These are phyloP conservation scores for Porites evermanni DNA, from an alignment of 92 coral and sea anemone genomes.

Conservation along the genomic window DNA sequence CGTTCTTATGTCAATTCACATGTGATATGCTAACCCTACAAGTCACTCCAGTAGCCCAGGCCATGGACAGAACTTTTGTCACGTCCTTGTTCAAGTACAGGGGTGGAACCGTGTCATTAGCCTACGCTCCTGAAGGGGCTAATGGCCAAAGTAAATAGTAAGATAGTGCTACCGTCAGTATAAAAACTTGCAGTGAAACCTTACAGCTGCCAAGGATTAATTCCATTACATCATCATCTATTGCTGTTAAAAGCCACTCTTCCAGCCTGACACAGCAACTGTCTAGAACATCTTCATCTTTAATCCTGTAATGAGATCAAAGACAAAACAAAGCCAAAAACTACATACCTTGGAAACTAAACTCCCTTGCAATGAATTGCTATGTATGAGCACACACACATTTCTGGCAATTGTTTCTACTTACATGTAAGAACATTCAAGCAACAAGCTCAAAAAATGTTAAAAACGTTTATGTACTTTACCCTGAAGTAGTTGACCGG, in stretches of 20 bases:
- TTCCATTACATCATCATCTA: slow-evolving; percentile 69
- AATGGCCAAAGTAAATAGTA: no score
- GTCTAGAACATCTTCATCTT: slow-evolving; percentile 74
- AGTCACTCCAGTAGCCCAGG: no score
- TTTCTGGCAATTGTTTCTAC: neutral
- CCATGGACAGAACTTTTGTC: no score
- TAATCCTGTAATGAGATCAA: slow-evolving; percentile 52
- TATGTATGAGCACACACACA: no score
- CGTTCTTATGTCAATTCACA: no score
- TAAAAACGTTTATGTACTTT: neutral
- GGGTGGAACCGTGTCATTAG: no score
- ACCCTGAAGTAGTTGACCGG: slow-evolving; percentile 45
- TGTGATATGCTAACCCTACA: no score
- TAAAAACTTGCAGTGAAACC: neutral
- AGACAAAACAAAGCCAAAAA: neutral
- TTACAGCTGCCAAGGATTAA: slow-evolving; percentile 77
- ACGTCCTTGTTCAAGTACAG: no score
- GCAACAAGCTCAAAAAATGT: neutral
- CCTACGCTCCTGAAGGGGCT: no score
- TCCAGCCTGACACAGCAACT: slow-evolving; percentile 71
- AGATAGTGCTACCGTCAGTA: neutral
- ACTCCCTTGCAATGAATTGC: no score
- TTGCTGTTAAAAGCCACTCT: slow-evolving; percentile 78
- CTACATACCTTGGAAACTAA: no score
- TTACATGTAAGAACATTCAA: neutral